Evolutionary conservation across 2,113 vertebrate genomes (phyloP).

Genomic region (Brienomyrus longianalis): DNA sequence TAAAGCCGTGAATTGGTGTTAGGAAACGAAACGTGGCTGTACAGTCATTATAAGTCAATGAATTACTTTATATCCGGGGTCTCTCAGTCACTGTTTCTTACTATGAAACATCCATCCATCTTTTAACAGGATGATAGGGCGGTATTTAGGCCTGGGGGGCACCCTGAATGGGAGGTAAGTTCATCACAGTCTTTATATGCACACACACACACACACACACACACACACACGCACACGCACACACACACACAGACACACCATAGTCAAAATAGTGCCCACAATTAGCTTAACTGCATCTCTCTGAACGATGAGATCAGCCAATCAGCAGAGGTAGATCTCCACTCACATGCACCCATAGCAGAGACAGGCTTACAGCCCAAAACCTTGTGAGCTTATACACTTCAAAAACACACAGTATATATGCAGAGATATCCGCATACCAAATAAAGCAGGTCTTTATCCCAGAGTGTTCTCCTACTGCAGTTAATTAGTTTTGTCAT

Average conservation of each 20-base stretch:
- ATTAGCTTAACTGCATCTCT: not conserved
- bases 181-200: not conserved
- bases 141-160: no score
- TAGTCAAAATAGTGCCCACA: not conserved
- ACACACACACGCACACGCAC: constrained; percentile 24
- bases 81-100: not conserved
- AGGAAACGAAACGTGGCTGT: not conserved
- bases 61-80: not conserved
- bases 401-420: not conserved
- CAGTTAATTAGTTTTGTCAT: constrained; percentile 46
- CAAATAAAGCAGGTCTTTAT: constrained; percentile 26
- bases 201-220: constrained; percentile 29
- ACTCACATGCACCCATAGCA: not conserved
- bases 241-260: constrained; percentile 23
- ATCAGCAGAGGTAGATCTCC: not conserved
- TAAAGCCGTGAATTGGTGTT: not conserved
- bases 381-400: not conserved
- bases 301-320: not conserved
- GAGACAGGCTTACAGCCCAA: not conserved
- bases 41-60: not conserved
- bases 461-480: constrained; percentile 25
- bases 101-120: not conserved
- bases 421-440: not conserved
- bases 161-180: not conserved
- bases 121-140: not conserved